Conservation (phyloP, 1,140 invertebrate genomes). For the Procambarus virginalis region DNA sequence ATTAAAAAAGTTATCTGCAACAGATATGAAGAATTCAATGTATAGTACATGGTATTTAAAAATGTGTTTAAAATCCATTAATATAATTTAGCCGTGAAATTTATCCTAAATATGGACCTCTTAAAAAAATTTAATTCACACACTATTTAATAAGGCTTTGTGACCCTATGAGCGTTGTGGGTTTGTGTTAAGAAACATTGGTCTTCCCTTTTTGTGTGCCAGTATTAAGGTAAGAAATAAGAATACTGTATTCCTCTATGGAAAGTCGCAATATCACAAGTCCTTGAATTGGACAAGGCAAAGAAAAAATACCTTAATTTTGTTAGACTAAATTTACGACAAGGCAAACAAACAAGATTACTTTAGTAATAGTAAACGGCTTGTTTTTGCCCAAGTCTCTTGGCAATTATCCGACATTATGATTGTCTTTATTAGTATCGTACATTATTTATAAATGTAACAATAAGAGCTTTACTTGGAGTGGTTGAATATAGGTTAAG, state of each 20-base stretch:
- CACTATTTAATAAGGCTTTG: not conserved
- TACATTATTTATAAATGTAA: no score
- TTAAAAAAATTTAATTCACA: not conserved
- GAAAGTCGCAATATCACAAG: not conserved
- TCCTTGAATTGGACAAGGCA: no score
- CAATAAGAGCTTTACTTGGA: no score
- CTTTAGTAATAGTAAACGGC: no score
- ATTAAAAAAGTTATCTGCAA: not conserved
- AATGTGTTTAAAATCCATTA: not conserved
- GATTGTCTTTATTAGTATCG: no score
- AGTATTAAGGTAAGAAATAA: not conserved
- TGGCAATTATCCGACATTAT: no score
- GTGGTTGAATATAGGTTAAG: no score
- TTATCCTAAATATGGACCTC: not conserved
- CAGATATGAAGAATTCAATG: not conserved
- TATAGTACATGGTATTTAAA: not conserved
- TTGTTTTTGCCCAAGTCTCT: no score
- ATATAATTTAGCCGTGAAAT: not conserved
- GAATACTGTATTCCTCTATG: not conserved
- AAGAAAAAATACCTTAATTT: no score
- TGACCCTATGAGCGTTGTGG: not conserved
- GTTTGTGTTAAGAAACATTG: not conserved
- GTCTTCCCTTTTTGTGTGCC: not conserved
- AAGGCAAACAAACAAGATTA: no score
- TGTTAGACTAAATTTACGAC: no score